Percentiles rank a stretch among this genome's conserved stretches.
Conservation (phyloP, 1,140 invertebrate genomes). For the Belonocnema kinseyi region DNA sequence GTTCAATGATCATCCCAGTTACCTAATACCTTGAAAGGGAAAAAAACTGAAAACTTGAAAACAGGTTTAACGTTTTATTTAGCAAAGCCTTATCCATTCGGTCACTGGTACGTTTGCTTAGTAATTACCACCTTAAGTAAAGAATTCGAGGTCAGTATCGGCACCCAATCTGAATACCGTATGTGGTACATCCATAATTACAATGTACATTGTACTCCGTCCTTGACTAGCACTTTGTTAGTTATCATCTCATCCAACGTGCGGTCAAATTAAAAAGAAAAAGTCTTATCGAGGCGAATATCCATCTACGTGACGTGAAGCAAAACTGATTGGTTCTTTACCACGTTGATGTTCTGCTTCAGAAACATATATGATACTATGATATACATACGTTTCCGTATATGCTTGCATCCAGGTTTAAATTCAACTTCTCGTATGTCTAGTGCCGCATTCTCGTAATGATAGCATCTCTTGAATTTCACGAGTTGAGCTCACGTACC, state of each 20-base stretch:
- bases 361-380: neutral
- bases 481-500: neutral
- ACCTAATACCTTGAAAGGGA: neutral
- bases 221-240: constrained; percentile 16
- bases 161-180: constrained; percentile 16
- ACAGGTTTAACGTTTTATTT: constrained; percentile 7
- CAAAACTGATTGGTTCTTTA: constrained; percentile 7
- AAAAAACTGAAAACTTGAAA: constrained; percentile 25
- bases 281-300: neutral
- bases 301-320: neutral
- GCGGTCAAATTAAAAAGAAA: neutral
- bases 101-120: constrained; percentile 26
- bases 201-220: neutral
- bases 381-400: neutral
- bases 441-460: neutral
- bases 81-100: neutral
- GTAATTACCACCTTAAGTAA: constrained; percentile 6
- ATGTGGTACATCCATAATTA: neutral
- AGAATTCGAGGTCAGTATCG: constrained; percentile 23
- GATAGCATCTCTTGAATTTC: constrained; percentile 20
- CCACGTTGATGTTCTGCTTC: constrained; percentile 12
- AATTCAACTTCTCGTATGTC: neutral
- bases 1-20: neutral
- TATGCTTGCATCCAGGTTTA: neutral
- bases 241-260: constrained; percentile 20